Evolutionary conservation across 2,797 vertebrate genomes (phyloP), one percentile per base, ranked within the genome.

Genomic region (Sorex maritimensis): DNA sequence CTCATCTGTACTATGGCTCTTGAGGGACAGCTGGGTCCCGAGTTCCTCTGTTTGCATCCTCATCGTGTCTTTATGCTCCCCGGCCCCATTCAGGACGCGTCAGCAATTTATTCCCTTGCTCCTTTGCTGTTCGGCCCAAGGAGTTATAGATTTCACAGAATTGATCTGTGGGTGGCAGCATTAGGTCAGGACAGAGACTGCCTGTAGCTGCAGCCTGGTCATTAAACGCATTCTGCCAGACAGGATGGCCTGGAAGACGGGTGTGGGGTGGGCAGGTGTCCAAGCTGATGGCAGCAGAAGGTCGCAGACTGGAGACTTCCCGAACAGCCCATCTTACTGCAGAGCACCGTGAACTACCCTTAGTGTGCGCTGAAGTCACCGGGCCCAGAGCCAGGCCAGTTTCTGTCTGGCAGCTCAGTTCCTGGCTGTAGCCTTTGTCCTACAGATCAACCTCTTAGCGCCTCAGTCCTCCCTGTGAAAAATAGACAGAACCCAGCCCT

Each of bases 71-170:
- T 91, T 26, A 0, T 9, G 28, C 28, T 30, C 92, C 13, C 41
- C 41, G 1, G 41, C 63, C 21, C 61, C 49, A 1, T 49, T 23
- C n/a, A 92, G 71, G 92, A 91, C 93, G 81, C 82, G 58, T 81
- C 85, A 85, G 21, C 74, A 88, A 68, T 90, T 74, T 69, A 83
- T 83, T 94, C 80, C 85, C 61, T 91, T 77, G 28, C 55, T 95
- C 58, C 78, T 94, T 94, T 81, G 73, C 73, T 91, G 9, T 71
- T 92, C 61, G 84, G 83, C 82, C 82, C 82, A 41, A 86, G 58
- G 52, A 95, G 71, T 79, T 94, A 91, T 41, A 86, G 88, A 93
- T 92, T 91, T 77, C 74, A 81, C 92, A 61, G 84, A 94, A 92
- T 95, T 94, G 80, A 28, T 95, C 68, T 72, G 92, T 83, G 67